These are phyloP conservation scores for Pammene fasciana DNA, from an alignment of 2,888 invertebrate species.

Conservation along the genomic window DNA sequence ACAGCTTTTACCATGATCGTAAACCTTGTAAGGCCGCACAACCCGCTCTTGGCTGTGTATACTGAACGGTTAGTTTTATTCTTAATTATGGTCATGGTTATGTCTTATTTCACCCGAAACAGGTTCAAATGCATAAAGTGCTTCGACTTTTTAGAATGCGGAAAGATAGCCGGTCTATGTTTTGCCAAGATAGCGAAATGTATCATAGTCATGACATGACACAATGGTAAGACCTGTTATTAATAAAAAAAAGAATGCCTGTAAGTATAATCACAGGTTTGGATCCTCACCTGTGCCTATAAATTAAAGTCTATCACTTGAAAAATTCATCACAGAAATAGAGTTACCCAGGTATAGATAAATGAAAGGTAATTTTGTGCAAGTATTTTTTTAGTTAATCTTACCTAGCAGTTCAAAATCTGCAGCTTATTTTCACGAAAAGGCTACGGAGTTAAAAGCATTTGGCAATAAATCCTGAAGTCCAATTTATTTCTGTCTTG, in stretches of 20 bases:
- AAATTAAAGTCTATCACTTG: too few relatives aligned
- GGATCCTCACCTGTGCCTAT: too few relatives aligned
- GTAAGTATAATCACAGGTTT: too few relatives aligned
- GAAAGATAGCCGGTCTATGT: constrained; percentile 15
- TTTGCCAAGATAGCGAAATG: constrained; percentile 9
- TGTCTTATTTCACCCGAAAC: constrained; percentile 38
- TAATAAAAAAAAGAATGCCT: too few relatives aligned
- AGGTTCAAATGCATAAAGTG: constrained; percentile 24
- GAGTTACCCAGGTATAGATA: neutral
- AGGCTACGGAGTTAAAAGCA: constrained; percentile 75
- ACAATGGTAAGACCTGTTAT: neutral
- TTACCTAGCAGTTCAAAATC: constrained; percentile 60
- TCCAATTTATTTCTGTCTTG: constrained; percentile 76
- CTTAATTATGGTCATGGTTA: constrained; percentile 43
- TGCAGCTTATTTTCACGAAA: constrained; percentile 57
- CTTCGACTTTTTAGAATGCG: constrained; percentile 15
- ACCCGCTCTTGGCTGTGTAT: constrained; percentile 54
- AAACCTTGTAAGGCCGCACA: constrained; percentile 49
- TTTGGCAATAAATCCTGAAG: constrained; percentile 77
- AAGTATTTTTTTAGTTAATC: constrained; percentile 3
- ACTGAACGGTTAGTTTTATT: constrained; percentile 46
- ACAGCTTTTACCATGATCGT: constrained; percentile 61
- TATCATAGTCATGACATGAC: neutral
- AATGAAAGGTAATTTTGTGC: constrained; percentile 1
- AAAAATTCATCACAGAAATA: too few relatives aligned